A percentile compares a stretch with the other conserved stretches of the same genome.
Conservation (phyloP, 2,888 invertebrate genomes). For the Xestia c-nigrum region DNA sequence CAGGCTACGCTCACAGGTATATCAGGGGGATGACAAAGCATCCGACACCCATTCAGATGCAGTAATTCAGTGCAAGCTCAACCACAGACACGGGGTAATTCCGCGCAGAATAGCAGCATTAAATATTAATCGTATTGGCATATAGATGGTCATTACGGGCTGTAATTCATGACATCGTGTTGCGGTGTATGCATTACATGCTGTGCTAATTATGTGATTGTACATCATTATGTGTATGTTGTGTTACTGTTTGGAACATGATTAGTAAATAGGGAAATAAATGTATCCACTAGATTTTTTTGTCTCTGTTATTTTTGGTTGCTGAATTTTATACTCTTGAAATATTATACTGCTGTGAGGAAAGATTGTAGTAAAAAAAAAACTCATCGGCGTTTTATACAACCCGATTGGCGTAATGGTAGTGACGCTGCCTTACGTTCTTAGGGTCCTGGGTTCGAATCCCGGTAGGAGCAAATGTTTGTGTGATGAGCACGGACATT, state of each 20-base stretch:
- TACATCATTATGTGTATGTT: slow-evolving; percentile 64
- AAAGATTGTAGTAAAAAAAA: not conserved
- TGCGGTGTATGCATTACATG: slow-evolving; percentile 76
- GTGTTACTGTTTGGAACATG: slow-evolving; percentile 15
- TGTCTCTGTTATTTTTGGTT: not conserved
- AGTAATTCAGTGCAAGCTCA: slow-evolving; percentile 86
- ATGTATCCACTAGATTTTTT: not conserved
- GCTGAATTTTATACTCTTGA: not conserved
- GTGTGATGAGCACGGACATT: too few species aligned
- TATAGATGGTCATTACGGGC: slow-evolving; percentile 84
- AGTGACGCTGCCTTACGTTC: too few species aligned
- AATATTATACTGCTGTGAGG: not conserved
- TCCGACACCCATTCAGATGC: slow-evolving; percentile 81
- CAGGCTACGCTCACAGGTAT: slow-evolving; percentile 53
- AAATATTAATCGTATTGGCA: slow-evolving; percentile 89
- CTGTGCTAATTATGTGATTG: slow-evolving; percentile 79
- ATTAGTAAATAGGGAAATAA: not conserved
- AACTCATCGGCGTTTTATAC: not conserved
- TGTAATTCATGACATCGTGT: slow-evolving; percentile 80
- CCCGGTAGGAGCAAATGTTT: too few species aligned
- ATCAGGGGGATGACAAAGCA: slow-evolving; percentile 75
- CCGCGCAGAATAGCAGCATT: slow-evolving; percentile 85
- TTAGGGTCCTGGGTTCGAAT: too few species aligned
- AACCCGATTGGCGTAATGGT: too few species aligned
- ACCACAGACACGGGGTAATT: slow-evolving; percentile 86